Conservation (phyloP, 2,888 invertebrate species). For the Hirudinaria manillensis region DNA sequence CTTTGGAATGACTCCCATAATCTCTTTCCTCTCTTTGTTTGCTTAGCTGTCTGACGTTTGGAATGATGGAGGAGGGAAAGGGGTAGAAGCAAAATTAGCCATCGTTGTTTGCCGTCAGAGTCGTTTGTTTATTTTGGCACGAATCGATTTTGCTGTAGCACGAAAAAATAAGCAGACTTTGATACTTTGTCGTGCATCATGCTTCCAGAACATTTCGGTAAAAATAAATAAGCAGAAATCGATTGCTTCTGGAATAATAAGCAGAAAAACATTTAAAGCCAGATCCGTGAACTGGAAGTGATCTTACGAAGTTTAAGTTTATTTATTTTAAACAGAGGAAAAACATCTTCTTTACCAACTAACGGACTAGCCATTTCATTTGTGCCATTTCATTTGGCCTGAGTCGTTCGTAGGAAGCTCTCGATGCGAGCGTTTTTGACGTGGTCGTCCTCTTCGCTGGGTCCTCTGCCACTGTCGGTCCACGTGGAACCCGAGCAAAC, state of each 20-base stretch:
- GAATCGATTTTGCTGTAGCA: conserved; percentile 1
- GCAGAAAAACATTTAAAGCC: background rate
- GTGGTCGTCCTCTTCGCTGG: conserved; percentile 35
- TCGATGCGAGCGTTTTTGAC: conserved; percentile 30
- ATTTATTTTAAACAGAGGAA: too few relatives aligned
- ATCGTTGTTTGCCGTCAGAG: conserved; percentile 11
- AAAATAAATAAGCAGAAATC: background rate
- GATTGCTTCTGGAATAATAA: background rate
- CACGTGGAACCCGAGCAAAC: conserved; percentile 34
- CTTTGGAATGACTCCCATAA: background rate
- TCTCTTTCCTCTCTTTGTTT: conserved; percentile 11
- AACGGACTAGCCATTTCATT: conserved; percentile 7
- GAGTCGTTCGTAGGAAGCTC: conserved; percentile 24
- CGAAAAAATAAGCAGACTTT: background rate
- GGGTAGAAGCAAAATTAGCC: background rate
- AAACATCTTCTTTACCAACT: too few relatives aligned
- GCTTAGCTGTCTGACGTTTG: background rate
- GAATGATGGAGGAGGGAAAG: background rate
- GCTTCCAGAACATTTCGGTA: background rate
- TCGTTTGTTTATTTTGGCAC: conserved; percentile 16
- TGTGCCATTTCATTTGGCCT: conserved; percentile 24
- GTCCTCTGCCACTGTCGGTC: conserved; percentile 35
- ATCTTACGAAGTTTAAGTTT: background rate
- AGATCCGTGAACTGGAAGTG: background rate
- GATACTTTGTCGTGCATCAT: conserved; percentile 2